Evolutionary conservation across 2,113 vertebrate genomes (phyloP).

Genomic region (Lasiurus borealis): DNA sequence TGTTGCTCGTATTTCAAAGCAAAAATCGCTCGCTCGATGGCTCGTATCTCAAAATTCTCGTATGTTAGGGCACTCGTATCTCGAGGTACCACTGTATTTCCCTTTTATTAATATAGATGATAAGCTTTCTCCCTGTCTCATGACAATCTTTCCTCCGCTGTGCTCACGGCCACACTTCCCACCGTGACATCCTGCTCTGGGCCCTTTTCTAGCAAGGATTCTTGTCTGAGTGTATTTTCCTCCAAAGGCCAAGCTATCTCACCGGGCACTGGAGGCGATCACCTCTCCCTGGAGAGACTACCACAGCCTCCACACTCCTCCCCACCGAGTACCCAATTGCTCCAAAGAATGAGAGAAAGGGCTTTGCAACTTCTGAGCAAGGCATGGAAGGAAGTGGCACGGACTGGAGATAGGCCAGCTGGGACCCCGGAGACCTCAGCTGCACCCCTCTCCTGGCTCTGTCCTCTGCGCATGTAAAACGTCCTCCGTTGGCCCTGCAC

Average conservation of each 20-base stretch:
- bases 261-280: neutral
- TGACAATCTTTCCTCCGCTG: neutral
- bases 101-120: neutral
- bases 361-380: neutral
- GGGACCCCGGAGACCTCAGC: neutral
- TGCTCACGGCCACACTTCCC: neutral
- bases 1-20: no score
- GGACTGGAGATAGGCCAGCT: accelerated
- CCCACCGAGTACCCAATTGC: neutral
- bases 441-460: neutral
- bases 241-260: neutral
- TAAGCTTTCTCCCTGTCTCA: neutral
- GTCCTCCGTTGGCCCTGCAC: neutral
- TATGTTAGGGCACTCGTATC: no score
- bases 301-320: neutral
- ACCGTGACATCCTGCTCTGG: neutral
- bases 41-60: no score
- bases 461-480: neutral
- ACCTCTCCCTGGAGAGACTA: neutral
- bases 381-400: neutral
- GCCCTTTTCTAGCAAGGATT: neutral
- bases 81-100: no score
- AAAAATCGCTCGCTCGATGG: no score
- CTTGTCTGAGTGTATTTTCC: neutral
- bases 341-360: neutral